These are phyloP conservation scores for Cryptus viduatorius DNA, from an alignment of 2,888 invertebrate species.

Conservation along the genomic window DNA sequence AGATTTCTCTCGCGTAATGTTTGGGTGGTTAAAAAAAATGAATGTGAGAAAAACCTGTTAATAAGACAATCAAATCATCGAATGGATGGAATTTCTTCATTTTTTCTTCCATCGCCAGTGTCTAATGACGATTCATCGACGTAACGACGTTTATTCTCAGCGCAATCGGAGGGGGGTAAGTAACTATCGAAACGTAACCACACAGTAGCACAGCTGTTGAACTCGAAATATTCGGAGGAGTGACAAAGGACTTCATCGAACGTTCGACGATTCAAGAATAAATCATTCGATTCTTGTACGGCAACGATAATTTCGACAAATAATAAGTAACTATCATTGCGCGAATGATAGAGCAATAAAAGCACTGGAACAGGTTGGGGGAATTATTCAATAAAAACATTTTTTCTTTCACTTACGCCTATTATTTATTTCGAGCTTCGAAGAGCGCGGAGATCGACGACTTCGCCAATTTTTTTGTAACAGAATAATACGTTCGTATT, in stretches of 20 bases:
- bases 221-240: neutral
- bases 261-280: neutral
- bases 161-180: neutral
- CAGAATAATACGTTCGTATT: neutral
- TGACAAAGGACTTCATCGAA: neutral
- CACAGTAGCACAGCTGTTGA: constrained; percentile 11
- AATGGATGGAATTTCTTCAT: neutral
- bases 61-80: neutral
- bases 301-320: no score
- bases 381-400: neutral
- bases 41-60: neutral
- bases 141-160: neutral
- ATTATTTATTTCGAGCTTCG: neutral
- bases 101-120: neutral
- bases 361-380: no score
- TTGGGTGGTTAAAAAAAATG: neutral
- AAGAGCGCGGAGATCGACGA: neutral
- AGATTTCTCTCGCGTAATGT: neutral
- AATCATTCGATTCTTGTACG: neutral
- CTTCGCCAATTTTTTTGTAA: neutral
- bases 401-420: neutral
- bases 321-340: no score
- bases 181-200: neutral
- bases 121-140: constrained; percentile 12
- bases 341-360: no score